Conservation (phyloP, 2,113 vertebrate genomes). For the Petromus typicus region DNA sequence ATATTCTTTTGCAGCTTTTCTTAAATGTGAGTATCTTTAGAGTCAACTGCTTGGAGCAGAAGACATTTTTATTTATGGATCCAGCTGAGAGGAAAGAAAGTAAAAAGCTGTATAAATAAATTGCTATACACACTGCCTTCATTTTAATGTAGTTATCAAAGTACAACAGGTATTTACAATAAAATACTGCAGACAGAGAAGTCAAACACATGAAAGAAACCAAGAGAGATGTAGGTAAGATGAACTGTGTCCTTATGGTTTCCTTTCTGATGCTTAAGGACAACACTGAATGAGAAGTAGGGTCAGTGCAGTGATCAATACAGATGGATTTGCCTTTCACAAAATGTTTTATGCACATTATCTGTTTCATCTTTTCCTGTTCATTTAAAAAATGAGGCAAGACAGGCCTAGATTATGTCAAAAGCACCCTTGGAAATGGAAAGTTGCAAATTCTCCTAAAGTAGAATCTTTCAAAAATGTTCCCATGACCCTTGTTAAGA, state of each 20-base stretch:
- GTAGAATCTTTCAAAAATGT: not conserved
- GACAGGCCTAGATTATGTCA: not conserved
- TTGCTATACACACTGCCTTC: conserved; percentile 50
- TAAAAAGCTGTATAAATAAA: conserved; percentile 70
- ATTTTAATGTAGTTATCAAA: conserved; percentile 64
- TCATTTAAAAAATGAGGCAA: conserved; percentile 13
- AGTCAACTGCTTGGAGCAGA: conserved; percentile 60
- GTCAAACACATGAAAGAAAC: not conserved
- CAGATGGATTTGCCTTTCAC: not conserved
- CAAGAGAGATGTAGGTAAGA: not conserved
- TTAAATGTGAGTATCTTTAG: conserved; percentile 63
- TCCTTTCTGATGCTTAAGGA: not conserved
- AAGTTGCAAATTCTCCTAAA: not conserved
- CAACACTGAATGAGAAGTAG: not conserved
- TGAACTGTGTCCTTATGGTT: not conserved
- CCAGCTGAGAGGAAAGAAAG: conserved; percentile 64
- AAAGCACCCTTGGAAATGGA: not conserved
- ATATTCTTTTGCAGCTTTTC: conserved; percentile 63
- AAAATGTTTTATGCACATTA: not conserved
- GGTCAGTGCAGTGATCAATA: accelerated
- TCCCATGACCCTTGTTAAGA: not conserved
- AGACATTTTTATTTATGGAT: conserved; percentile 77
- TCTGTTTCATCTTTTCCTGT: not conserved
- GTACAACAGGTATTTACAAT: conserved; percentile 54
- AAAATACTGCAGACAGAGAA: conserved; percentile 27